Evolutionary conservation across 92 coral and sea anemone species (phyloP).

Genomic region (Siderastrea siderea): DNA sequence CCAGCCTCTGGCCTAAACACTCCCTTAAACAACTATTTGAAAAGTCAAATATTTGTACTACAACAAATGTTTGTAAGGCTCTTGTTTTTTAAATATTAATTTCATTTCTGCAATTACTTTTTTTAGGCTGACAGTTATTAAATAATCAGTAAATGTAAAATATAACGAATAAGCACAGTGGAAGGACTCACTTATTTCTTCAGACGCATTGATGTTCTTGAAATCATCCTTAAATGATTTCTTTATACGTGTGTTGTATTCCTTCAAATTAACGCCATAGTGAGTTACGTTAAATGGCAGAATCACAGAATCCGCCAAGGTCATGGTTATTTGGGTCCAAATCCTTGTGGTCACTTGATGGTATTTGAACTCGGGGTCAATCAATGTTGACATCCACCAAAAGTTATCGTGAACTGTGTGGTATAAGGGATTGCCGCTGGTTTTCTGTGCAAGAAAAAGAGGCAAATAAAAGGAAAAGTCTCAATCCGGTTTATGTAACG

Average conservation of each 20-base stretch:
- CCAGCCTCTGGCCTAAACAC: no score
- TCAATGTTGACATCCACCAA: slow-evolving; percentile 81
- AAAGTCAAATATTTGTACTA: background rate
- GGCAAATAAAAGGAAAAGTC: background rate
- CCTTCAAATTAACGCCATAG: slow-evolving; percentile 80
- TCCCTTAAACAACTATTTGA: no score
- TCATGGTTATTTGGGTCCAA: slow-evolving; percentile 82
- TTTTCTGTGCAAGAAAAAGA: slow-evolving; percentile 39
- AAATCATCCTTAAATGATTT: slow-evolving; percentile 25
- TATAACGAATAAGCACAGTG: background rate
- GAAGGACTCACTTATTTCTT: slow-evolving; percentile 29
- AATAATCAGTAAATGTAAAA: no score
- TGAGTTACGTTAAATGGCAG: slow-evolving; percentile 87
- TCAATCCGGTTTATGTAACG: background rate
- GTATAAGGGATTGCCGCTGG: slow-evolving; percentile 83
- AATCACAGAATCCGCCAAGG: slow-evolving; percentile 83
- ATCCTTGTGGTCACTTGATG: slow-evolving; percentile 93
- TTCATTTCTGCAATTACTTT: no score
- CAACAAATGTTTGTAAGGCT: no score
- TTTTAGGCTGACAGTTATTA: background rate
- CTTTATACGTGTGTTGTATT: slow-evolving; percentile 48
- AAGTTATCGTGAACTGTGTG: slow-evolving; percentile 97
- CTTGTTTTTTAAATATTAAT: no score
- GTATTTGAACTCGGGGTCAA: slow-evolving; percentile 90
- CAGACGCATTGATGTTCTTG: slow-evolving; percentile 30